Evolutionary conservation across 2,888 invertebrate genomes (phyloP), one percentile per base, ranked within the genome.

Genomic region (Pammene fasciana): DNA sequence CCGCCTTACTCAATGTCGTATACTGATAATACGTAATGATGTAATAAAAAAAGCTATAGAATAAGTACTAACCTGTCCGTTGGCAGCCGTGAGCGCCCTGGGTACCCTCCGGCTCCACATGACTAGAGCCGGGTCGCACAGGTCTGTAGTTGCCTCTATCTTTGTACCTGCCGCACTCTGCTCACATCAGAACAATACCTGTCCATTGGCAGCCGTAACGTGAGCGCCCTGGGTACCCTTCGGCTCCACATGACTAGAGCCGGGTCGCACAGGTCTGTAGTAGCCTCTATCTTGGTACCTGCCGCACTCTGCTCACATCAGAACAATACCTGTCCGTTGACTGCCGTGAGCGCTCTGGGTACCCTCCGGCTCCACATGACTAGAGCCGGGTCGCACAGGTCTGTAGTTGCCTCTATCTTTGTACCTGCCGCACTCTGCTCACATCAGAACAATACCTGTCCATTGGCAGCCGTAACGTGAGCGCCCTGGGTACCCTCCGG

Each of bases 371-470:
- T 78, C 88, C 88, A 91, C 73, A 87, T 52, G 4, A 92, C 72
- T 0, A 88, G 75, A 0, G 76, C 75, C 0, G 78, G 76, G 65
- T 83, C 77, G 50, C 76, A 79, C 0, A 86, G 13, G 0, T 76
- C 72, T 0, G 77, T 5, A 0, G 76, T 67, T 7, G 74, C 16
- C 0, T 71, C 43, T 0, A 88, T 45, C 1, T 71, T 72, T 0
- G 83, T 82, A 0, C 87, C 86, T 0, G 74, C 68, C 0, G 76
- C 78, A 0, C 66, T 26, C 81, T 72, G 0, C 43, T 9, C 36
- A 88, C 64, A 16, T 83, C 85, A 0, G 79, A 70, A 74, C 85
- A 84, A 79, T 81, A 92, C 82, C 89, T 82, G 74, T 18, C 83
- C 85, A 10, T 71, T 68, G 0, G 57, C 71, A 0, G 14, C 70